Conservation (phyloP, 2,113 vertebrate genomes). For the Spilogale gracilis region DNA sequence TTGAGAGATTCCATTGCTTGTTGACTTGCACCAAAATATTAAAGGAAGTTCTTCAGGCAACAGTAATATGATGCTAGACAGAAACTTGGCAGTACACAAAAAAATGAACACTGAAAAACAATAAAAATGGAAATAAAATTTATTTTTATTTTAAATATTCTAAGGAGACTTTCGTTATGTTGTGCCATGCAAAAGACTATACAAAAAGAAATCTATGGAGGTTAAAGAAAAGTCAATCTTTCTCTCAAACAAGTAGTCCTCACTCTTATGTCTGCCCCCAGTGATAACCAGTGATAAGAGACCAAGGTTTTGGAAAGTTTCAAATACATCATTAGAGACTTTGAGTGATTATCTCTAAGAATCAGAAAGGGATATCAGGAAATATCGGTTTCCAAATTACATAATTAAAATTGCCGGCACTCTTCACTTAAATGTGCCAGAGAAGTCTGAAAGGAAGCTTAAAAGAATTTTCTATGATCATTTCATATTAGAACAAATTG, state of each 20-base stretch:
- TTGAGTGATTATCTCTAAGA: neutral
- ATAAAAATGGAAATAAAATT: neutral
- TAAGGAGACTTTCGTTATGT: neutral
- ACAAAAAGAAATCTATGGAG: neutral
- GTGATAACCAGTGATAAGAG: neutral
- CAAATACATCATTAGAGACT: neutral
- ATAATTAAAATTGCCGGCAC: neutral
- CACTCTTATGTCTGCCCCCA: fast-evolving
- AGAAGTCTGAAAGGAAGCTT: neutral
- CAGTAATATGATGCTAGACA: neutral
- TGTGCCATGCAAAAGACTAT: neutral
- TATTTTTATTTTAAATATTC: neutral
- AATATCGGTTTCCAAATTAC: neutral
- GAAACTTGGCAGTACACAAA: neutral
- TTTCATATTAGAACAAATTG: neutral
- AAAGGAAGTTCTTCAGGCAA: neutral
- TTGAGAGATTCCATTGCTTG: neutral
- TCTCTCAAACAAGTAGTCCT: neutral
- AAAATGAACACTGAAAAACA: neutral
- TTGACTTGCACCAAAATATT: neutral
- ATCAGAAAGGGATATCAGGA: neutral
- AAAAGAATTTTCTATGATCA: neutral
- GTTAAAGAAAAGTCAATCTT: neutral
- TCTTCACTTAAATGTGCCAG: neutral
- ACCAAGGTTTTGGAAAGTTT: neutral